A percentile compares a stretch with the other conserved stretches of the same genome.
These are phyloP conservation scores for Molothrus aeneus DNA, from an alignment of 2,797 vertebrate genomes.

Conservation along the genomic window DNA sequence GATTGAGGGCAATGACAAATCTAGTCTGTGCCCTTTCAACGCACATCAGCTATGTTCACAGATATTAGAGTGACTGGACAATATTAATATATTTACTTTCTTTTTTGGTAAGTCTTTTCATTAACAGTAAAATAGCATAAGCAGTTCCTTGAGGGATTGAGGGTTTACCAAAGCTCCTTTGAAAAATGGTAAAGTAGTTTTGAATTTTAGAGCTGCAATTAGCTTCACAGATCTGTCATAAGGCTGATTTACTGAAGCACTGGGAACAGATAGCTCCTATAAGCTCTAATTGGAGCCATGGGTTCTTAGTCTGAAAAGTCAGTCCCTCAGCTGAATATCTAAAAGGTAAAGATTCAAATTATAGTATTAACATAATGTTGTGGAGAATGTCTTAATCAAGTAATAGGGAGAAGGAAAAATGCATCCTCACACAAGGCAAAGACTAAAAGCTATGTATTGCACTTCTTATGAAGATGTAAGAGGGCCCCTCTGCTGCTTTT, in stretches of 20 bases:
- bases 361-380: not conserved
- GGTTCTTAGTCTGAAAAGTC: not conserved
- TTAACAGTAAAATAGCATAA: slow-evolving; percentile 17
- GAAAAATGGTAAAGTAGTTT: slow-evolving; percentile 17
- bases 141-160: not conserved
- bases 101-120: not conserved
- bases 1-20: not conserved
- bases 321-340: not conserved
- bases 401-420: not conserved
- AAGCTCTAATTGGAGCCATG: slow-evolving; percentile 1
- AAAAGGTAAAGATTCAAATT: not conserved
- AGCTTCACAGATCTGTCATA: slow-evolving; percentile 25
- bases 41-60: not conserved
- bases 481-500: not conserved
- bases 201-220: slow-evolving; percentile 30
- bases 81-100: not conserved
- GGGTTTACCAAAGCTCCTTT: slow-evolving; percentile 17
- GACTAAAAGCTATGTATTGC: not conserved
- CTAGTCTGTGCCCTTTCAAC: not conserved
- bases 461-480: not conserved
- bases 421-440: not conserved
- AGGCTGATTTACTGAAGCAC: slow-evolving; percentile 3
- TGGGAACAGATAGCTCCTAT: not conserved
- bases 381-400: not conserved
- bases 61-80: not conserved